Evolutionary conservation across 1,140 invertebrate species (phyloP).

Genomic region (Aricia agestis): DNA sequence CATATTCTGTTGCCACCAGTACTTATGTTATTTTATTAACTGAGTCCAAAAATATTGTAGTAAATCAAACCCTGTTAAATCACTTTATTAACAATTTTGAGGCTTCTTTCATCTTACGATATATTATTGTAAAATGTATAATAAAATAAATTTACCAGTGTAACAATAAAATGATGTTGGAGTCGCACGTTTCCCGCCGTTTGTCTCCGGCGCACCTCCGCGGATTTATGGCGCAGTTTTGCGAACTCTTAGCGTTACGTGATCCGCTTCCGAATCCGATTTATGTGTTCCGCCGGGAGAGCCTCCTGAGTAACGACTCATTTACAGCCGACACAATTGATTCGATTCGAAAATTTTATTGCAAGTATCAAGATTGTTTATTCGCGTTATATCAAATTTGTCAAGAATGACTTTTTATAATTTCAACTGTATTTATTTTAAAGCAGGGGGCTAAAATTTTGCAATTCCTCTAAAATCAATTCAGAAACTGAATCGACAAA

Average conservation of each 20-base stretch:
- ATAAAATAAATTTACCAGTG: background rate
- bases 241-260: constrained; percentile 75
- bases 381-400: background rate
- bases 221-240: constrained; percentile 74
- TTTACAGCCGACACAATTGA: constrained; percentile 36
- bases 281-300: constrained; percentile 70
- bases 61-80: no score
- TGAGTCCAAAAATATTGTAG: no score
- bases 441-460: no score
- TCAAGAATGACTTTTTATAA: background rate
- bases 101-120: no score
- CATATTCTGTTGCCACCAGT: no score
- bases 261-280: constrained; percentile 75
- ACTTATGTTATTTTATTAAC: no score
- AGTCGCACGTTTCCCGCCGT: constrained; percentile 40
- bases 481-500: no score
- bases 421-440: no score
- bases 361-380: background rate
- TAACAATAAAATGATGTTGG: background rate
- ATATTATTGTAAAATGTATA: no score
- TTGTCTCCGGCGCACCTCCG: constrained; percentile 72
- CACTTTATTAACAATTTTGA: no score
- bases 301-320: constrained; percentile 57
- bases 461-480: no score
- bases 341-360: background rate